phyloP scores from a whole-genome alignment of 92 coral and sea anemone genomes.

The Paramuricea clavata region DNA sequence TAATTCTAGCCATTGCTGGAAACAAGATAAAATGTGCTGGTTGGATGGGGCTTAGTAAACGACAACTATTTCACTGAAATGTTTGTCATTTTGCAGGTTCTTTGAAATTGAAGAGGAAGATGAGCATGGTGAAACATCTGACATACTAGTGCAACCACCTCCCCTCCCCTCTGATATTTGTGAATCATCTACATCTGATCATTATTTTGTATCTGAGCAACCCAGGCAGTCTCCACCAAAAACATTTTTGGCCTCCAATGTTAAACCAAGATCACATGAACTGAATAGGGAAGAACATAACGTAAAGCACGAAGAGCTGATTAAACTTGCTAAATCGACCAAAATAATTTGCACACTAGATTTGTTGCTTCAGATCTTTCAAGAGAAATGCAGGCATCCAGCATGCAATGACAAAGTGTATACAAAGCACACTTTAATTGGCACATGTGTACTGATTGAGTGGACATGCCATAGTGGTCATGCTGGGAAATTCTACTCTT shows the following conservation, averaged over 20 bases:
- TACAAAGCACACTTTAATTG: too few relatives aligned
- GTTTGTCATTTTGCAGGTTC: conserved; percentile 11
- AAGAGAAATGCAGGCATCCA: conserved; percentile 54
- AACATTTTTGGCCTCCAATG: too few relatives aligned
- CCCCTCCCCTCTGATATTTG: too few relatives aligned
- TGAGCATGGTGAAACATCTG: conserved; percentile 22
- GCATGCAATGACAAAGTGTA: conserved; percentile 50
- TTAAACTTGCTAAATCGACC: conserved; percentile 56
- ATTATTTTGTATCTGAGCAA: too few relatives aligned
- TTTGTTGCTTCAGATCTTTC: conserved; percentile 33
- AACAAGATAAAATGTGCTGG: too few relatives aligned
- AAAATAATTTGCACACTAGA: too few relatives aligned
- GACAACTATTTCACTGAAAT: neutral
- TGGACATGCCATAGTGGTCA: too few relatives aligned
- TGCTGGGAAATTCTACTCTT: conserved; percentile 45
- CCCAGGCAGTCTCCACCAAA: too few relatives aligned
- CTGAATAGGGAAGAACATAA: too few relatives aligned
- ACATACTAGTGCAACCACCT: conserved; percentile 5
- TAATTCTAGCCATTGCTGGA: too few relatives aligned
- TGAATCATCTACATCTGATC: too few relatives aligned
- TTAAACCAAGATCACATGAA: conserved; percentile 5
- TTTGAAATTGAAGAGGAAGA: conserved; percentile 7
- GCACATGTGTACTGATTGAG: conserved; percentile 44
- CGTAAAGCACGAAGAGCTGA: conserved; percentile 54
- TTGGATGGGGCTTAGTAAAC: neutral